Evolutionary conservation across 2,797 vertebrate species (phyloP).

Genomic region (Malacoctenus gilli): DNA sequence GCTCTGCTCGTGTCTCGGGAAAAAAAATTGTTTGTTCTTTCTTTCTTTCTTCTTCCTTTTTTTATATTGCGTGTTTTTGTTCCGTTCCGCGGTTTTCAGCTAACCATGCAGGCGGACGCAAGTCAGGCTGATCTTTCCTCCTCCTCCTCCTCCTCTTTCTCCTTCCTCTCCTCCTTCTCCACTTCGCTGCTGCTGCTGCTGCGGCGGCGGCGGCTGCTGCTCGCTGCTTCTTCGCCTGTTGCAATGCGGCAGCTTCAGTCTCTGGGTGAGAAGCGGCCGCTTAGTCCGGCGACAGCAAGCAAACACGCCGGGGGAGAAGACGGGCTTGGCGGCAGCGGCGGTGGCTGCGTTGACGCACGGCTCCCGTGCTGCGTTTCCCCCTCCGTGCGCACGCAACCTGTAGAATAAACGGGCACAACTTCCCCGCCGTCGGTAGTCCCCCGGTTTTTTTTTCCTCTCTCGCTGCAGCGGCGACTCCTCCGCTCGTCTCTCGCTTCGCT

Average conservation of each 20-base stretch:
- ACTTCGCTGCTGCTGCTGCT: slow-evolving; percentile 74
- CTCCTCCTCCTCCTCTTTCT: slow-evolving; percentile 67
- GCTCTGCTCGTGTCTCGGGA: slow-evolving; percentile 31
- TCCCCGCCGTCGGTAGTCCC: slow-evolving; percentile 39
- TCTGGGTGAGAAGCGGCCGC: slow-evolving; percentile 50
- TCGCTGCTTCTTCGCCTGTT: slow-evolving; percentile 91
- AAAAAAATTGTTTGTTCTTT: background rate
- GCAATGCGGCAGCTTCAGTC: slow-evolving; percentile 92
- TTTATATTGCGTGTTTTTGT: slow-evolving; percentile 40
- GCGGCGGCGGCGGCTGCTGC: too few relatives aligned
- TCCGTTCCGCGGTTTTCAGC: slow-evolving; percentile 75
- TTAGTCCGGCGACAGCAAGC: slow-evolving; percentile 52
- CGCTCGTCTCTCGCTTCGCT: background rate
- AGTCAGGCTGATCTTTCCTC: slow-evolving; percentile 33
- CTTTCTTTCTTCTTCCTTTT: too few relatives aligned
- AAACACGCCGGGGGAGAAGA: slow-evolving; percentile 37
- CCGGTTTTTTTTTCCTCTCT: background rate
- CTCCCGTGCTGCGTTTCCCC: slow-evolving; percentile 8
- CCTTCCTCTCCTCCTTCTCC: slow-evolving; percentile 84
- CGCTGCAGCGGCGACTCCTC: background rate
- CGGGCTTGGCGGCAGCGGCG: background rate
- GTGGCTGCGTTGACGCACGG: background rate
- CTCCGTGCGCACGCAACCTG: slow-evolving; percentile 73
- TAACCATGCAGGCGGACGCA: slow-evolving; percentile 71
- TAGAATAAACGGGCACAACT: slow-evolving; percentile 74